These are phyloP conservation scores for Phoebastria nigripes DNA, from an alignment of 2,797 vertebrate genomes.

Conservation along the genomic window DNA sequence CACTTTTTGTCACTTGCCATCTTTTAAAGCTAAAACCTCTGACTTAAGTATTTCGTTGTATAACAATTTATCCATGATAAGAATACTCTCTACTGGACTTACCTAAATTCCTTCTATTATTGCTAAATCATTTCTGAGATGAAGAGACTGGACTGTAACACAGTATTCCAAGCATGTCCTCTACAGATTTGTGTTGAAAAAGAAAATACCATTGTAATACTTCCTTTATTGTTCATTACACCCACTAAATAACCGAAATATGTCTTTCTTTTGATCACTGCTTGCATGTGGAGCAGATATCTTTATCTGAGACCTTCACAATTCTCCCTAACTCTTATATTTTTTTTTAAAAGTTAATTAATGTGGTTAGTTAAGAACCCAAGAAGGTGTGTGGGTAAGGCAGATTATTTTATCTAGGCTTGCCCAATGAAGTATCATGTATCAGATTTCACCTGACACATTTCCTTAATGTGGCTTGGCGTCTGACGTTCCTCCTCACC, in stretches of 20 bases:
- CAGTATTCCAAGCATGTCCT: neutral
- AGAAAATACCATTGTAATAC: neutral
- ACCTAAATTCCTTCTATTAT: neutral
- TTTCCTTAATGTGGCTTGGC: neutral
- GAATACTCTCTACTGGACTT: neutral
- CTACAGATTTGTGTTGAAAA: neutral
- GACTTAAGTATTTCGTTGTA: neutral
- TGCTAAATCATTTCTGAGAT: neutral
- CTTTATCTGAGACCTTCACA: neutral
- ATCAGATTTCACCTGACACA: neutral
- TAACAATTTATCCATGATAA: neutral
- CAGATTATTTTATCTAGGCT: neutral
- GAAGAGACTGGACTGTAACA: neutral
- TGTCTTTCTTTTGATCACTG: neutral
- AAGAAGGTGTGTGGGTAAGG: neutral
- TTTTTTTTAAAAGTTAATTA: neutral
- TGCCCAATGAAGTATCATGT: neutral
- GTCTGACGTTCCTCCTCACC: neutral
- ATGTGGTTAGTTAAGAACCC: neutral
- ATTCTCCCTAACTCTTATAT: neutral
- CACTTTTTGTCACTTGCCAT: neutral
- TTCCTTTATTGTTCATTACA: neutral
- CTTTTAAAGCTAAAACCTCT: neutral
- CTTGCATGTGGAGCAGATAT: neutral
- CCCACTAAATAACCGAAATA: neutral